Evolutionary conservation across 2,797 vertebrate genomes (phyloP), one percentile per base, ranked within the genome.

Genomic region (Cyclura pinguis): DNA sequence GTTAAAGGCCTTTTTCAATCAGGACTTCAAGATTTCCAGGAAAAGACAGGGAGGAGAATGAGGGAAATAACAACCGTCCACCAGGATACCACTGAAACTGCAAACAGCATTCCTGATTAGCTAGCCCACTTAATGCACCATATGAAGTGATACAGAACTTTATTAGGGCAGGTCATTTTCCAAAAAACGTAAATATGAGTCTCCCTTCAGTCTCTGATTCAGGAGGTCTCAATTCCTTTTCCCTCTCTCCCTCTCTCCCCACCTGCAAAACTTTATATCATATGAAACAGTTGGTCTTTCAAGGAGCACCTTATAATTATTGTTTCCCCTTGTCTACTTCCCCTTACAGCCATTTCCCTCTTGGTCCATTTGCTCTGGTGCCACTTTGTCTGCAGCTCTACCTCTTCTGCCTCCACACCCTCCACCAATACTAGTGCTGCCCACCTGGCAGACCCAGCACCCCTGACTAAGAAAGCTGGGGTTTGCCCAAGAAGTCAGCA

Each of bases 61-160:
- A 87, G 38, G 93, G 87, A 69, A 32, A 73, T 42, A 47, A 27
- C 64, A 55, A 57, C 38, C 92, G 73, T 0, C 0, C 57, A 89
- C 92, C 27, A 95, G 87, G 22, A 32, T 18, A 91, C 55, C 86
- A 90, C 77, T 93, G 93, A 89, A 38, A 96, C 91, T 95, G 90
- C 12, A 92, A 81, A 35, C 20, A 14, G 42, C 89, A 89, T 77
- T 91, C 57, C 27, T 91, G 89, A 95, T 93, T 91, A 94, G 87
- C 90, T 62, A 84, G 67, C 24, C 89, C 88, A 47, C 94, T 95
- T 92, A 91, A 57, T 91, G 35, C 27, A 90, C 24, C 72, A 84
- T n/a, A 89, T 57, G 50, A 73, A 35, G 32, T 87, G 2, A 2
- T 50, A 35, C 8, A 59, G 16, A 69, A 38, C 59, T 22, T 47